These are phyloP conservation scores for Leuciscus waleckii DNA, from an alignment of 2,797 vertebrate genomes.

Conservation along the genomic window DNA sequence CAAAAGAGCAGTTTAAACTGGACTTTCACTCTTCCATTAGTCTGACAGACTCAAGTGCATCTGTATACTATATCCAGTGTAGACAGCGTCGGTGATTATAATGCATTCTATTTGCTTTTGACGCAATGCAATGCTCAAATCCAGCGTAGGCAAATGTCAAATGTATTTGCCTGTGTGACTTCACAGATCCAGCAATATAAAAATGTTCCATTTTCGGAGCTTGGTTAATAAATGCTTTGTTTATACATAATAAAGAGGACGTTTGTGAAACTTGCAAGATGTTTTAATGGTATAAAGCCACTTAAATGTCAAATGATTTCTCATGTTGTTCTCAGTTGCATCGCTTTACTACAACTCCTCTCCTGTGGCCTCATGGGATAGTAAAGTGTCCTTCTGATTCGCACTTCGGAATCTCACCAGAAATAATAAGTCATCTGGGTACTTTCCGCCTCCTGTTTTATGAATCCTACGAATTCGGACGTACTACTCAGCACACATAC, in stretches of 20 bases:
- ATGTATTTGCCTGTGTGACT: too few species aligned
- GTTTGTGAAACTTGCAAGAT: background rate
- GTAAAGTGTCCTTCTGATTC: background rate
- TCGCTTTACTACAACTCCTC: background rate
- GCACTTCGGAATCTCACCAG: background rate
- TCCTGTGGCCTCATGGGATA: background rate
- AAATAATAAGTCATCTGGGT: background rate
- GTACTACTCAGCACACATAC: background rate
- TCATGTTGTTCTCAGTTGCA: background rate
- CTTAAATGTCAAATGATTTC: background rate
- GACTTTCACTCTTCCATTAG: too few species aligned
- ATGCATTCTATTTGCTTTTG: too few species aligned
- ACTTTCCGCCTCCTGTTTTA: background rate
- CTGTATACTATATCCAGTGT: too few species aligned
- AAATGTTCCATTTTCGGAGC: too few species aligned
- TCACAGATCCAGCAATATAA: too few species aligned
- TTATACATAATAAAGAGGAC: background rate
- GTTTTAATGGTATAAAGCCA: background rate
- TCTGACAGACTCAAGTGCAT: too few species aligned
- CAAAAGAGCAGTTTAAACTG: too few species aligned
- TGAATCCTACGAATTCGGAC: background rate
- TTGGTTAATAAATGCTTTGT: too few species aligned
- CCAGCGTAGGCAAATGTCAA: too few species aligned
- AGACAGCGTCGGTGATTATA: too few species aligned
- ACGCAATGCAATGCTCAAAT: too few species aligned